Evolutionary conservation across 1,140 invertebrate species (phyloP).

Genomic region (Oscheius sp.): DNA sequence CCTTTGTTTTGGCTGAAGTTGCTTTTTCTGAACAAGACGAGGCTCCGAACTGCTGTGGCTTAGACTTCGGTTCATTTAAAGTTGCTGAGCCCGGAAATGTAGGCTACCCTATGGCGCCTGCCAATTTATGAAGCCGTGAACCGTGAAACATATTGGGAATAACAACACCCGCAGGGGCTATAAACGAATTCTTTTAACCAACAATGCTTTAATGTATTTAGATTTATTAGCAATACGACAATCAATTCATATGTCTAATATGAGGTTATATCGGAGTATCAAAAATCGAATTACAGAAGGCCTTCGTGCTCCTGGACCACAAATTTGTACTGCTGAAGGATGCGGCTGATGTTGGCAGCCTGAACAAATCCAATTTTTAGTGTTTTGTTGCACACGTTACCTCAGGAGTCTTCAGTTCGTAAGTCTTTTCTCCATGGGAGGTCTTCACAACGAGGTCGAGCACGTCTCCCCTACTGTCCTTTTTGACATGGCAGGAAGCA

Average conservation of each 20-base stretch:
- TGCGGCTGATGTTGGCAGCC: not conserved
- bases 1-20: not conserved
- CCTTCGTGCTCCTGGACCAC: not conserved
- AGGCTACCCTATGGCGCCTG: too few relatives aligned
- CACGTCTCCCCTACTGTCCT: not conserved
- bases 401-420: not conserved
- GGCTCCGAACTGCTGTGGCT: not conserved
- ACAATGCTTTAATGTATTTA: too few relatives aligned
- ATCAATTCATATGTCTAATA: too few relatives aligned
- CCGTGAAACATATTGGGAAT: too few relatives aligned
- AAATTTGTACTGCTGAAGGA: constrained; percentile 3
- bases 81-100: too few relatives aligned
- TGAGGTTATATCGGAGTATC: too few relatives aligned
- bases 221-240: too few relatives aligned
- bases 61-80: not conserved
- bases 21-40: not conserved
- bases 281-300: constrained; percentile 7
- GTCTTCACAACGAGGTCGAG: not conserved
- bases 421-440: not conserved
- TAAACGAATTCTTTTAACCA: too few relatives aligned
- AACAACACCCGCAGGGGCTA: too few relatives aligned
- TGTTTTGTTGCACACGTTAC: too few relatives aligned
- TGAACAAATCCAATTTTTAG: too few relatives aligned
- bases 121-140: too few relatives aligned
- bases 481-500: not conserved